These are phyloP conservation scores for Macrosteles quadrilineatus DNA, from an alignment of 1,140 invertebrate genomes.

Conservation along the genomic window DNA sequence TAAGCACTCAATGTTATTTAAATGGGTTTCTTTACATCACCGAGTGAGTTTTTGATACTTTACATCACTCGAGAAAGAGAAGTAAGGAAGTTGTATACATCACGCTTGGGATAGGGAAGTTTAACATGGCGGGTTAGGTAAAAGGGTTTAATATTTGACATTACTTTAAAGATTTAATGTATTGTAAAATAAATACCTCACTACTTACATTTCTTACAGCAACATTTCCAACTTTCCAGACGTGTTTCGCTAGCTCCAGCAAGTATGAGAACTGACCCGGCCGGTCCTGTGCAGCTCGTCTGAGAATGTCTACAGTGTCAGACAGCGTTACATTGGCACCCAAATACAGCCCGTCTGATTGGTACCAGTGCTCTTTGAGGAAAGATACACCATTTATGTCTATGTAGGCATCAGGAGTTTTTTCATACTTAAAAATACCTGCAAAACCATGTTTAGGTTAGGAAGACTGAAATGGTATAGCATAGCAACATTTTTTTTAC, in stretches of 20 bases:
- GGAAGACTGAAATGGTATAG: too few relatives aligned
- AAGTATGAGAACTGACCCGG: conserved; percentile 48
- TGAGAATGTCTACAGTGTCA: conserved; percentile 62
- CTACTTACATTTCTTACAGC: conserved; percentile 69
- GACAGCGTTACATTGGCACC: conserved; percentile 67
- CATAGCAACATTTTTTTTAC: too few relatives aligned
- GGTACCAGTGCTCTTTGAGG: conserved; percentile 56
- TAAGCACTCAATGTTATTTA: too few relatives aligned
- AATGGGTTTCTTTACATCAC: too few relatives aligned
- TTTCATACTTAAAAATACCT: background rate
- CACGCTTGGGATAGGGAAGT: too few relatives aligned
- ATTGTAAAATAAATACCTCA: too few relatives aligned
- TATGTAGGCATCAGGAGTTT: conserved; percentile 54
- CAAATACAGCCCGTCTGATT: conserved; percentile 54
- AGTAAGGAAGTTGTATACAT: too few relatives aligned
- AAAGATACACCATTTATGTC: conserved; percentile 69
- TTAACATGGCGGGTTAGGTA: too few relatives aligned
- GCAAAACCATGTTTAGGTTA: background rate
- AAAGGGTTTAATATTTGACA: too few relatives aligned
- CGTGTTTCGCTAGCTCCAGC: conserved; percentile 58
- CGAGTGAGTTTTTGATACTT: too few relatives aligned
- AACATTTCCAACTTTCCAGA: conserved; percentile 70
- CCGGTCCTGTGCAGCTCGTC: conserved; percentile 53
- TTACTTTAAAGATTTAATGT: too few relatives aligned
- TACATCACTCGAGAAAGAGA: too few relatives aligned